These are phyloP conservation scores for Dromius quadrimaculatus DNA, from an alignment of 2,888 invertebrate species.

Conservation along the genomic window DNA sequence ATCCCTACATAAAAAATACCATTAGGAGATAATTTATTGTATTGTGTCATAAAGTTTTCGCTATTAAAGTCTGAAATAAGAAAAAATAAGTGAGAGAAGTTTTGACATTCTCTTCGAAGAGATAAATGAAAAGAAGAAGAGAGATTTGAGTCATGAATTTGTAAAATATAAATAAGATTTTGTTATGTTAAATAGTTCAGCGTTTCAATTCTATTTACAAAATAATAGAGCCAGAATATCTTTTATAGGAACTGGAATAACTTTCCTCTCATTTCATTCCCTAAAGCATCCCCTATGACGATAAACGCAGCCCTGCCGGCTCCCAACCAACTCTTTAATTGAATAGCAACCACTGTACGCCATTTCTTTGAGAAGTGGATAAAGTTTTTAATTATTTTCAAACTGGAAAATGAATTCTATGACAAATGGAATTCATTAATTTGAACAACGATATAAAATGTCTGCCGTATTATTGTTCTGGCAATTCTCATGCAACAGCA, in stretches of 20 bases:
- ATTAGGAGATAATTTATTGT: slow-evolving; percentile 53
- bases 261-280: too few relatives aligned
- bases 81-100: slow-evolving; percentile 61
- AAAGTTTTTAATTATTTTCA: slow-evolving; percentile 66
- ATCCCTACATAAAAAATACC: slow-evolving; percentile 44
- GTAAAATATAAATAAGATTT: too few relatives aligned
- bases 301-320: slow-evolving; percentile 45
- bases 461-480: slow-evolving; percentile 57
- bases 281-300: slow-evolving; percentile 30
- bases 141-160: too few relatives aligned
- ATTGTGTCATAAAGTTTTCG: slow-evolving; percentile 52
- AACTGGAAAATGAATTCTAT: slow-evolving; percentile 64
- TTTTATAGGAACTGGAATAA: too few relatives aligned
- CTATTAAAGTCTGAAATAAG: slow-evolving; percentile 56
- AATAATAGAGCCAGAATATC: too few relatives aligned
- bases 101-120: slow-evolving; percentile 59
- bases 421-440: slow-evolving; percentile 64
- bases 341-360: slow-evolving; percentile 65
- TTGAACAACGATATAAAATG: slow-evolving; percentile 62
- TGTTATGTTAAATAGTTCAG: too few relatives aligned
- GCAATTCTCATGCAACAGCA: slow-evolving; percentile 33
- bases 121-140: not conserved
- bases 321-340: slow-evolving; percentile 63
- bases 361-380: slow-evolving; percentile 65
- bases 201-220: too few relatives aligned